Percentiles rank a stretch among this genome's conserved stretches.
Evolutionary conservation across 2,797 vertebrate species (phyloP).

Genomic region (Scolopax rusticola): DNA sequence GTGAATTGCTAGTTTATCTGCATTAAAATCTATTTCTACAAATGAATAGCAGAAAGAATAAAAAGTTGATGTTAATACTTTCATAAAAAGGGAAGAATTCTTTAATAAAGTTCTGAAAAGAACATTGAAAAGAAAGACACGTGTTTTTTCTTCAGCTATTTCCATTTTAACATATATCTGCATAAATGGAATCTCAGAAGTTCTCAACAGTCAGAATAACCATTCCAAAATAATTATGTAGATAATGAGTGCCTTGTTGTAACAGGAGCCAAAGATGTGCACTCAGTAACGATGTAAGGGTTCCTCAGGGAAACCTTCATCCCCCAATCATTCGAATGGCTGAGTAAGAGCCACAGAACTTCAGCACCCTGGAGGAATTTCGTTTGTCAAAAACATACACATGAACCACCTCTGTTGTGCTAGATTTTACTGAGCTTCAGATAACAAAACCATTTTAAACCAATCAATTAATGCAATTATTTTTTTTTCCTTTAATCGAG

Average conservation of each 20-base stretch:
- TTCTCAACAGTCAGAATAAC: background rate
- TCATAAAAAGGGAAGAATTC: background rate
- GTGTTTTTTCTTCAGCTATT: background rate
- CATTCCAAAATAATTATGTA: background rate
- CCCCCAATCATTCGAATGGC: background rate
- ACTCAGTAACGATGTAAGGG: background rate
- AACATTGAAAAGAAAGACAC: background rate
- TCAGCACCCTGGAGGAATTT: background rate
- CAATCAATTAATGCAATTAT: background rate
- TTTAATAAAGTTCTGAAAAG: background rate
- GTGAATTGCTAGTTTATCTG: background rate
- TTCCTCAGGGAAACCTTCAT: background rate
- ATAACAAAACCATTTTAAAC: constrained; percentile 1
- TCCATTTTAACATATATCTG: background rate
- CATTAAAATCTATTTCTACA: background rate
- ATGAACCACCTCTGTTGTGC: background rate
- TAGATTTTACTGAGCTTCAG: background rate
- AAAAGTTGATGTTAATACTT: background rate
- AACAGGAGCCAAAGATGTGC: background rate
- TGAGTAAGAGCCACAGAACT: background rate
- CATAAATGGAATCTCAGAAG: background rate
- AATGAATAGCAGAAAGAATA: background rate
- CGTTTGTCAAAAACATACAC: background rate
- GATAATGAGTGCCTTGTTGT: background rate
- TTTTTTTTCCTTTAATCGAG: constrained; percentile 19